A percentile compares a stretch with the other conserved stretches of the same genome.
Evolutionary conservation across 1,140 invertebrate species (phyloP).

Genomic region (Meteorus sp.): DNA sequence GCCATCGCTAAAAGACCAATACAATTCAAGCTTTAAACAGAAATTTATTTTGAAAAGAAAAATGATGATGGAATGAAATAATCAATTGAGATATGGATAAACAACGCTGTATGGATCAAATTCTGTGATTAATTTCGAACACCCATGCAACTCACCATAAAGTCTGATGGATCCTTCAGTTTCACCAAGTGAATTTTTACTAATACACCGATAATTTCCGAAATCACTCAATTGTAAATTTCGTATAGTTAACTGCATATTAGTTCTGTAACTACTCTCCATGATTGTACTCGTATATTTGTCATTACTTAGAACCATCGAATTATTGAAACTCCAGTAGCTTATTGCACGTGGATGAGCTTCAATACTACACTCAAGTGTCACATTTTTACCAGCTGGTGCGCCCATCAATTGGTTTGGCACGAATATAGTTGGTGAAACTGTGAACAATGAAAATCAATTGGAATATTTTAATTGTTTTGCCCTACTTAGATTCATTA

Average conservation of each 20-base stretch:
- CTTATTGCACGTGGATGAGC: conserved; percentile 90
- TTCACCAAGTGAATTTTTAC: conserved; percentile 91
- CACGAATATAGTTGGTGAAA: conserved; percentile 90
- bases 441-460: conserved; percentile 57
- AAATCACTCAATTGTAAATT: conserved; percentile 78
- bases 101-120: too few relatives aligned
- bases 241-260: conserved; percentile 83
- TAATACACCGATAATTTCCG: conserved; percentile 84
- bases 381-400: conserved; percentile 83
- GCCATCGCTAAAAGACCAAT: conserved; percentile 66
- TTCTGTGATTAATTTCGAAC: too few relatives aligned
- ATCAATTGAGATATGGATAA: too few relatives aligned
- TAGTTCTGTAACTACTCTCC: conserved; percentile 81
- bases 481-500: background rate
- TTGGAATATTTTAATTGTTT: background rate
- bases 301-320: conserved; percentile 81
- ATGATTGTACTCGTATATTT: conserved; percentile 77
- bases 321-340: conserved; percentile 87
- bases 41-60: too few relatives aligned
- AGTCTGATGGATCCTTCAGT: conserved; percentile 89
- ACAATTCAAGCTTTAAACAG: conserved; percentile 11
- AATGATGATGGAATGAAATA: too few relatives aligned
- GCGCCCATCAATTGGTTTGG: conserved; percentile 90
- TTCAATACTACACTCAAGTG: conserved; percentile 90
- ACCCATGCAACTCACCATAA: conserved; percentile 92